These are phyloP conservation scores for Nothoprocta pentlandii DNA, from an alignment of 2,113 vertebrate genomes.

Conservation along the genomic window DNA sequence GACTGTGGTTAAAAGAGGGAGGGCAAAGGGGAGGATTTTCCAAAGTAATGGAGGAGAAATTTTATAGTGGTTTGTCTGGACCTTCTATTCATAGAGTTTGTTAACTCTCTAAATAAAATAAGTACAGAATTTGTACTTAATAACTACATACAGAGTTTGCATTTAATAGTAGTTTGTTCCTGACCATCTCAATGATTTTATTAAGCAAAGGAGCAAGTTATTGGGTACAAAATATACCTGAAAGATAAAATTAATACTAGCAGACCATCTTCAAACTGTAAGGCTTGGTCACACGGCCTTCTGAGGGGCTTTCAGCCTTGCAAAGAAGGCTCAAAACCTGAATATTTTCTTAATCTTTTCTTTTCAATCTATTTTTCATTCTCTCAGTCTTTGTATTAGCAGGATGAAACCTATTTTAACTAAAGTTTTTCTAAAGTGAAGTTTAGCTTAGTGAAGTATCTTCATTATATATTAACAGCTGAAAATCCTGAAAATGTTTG, in stretches of 20 bases:
- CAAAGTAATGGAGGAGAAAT: slow-evolving; percentile 56
- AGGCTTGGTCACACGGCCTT: neutral
- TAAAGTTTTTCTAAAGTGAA: neutral
- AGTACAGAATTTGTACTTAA: neutral
- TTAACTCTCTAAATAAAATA: slow-evolving; percentile 40
- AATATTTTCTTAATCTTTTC: neutral
- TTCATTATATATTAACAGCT: neutral
- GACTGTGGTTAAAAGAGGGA: slow-evolving; percentile 33
- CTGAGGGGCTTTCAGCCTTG: neutral
- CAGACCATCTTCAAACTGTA: neutral
- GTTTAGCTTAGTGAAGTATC: neutral
- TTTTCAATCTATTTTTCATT: neutral
- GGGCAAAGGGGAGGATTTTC: slow-evolving; percentile 47
- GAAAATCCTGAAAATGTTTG: neutral
- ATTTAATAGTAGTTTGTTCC: neutral
- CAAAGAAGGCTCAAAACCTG: neutral
- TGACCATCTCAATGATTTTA: neutral
- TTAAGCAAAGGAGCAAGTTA: slow-evolving; percentile 5
- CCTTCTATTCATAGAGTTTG: slow-evolving; percentile 33
- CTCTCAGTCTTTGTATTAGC: neutral
- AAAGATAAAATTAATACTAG: neutral
- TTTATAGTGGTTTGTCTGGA: slow-evolving; percentile 57
- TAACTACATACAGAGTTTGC: neutral
- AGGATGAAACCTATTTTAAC: neutral
- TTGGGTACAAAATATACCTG: neutral